A percentile compares a stretch with the other conserved stretches of the same genome.
Evolutionary conservation across 2,797 vertebrate species (phyloP).

Genomic region (Argyrosomus regius): DNA sequence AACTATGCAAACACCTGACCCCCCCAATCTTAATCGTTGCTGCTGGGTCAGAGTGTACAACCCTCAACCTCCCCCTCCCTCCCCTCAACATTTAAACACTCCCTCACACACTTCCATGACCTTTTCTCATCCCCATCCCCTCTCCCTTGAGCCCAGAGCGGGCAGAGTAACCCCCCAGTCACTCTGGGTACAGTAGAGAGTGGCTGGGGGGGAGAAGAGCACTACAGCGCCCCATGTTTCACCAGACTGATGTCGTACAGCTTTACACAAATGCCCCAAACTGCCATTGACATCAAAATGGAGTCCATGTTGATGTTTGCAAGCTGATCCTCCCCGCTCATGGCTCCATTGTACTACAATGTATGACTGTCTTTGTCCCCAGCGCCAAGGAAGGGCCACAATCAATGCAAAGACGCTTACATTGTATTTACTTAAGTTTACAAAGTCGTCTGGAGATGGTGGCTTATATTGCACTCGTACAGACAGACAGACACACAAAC

Average conservation of each 20-base stretch:
- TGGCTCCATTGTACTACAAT: conserved; percentile 76
- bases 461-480: conserved; percentile 80
- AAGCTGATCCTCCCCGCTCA: conserved; percentile 58
- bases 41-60: conserved; percentile 86
- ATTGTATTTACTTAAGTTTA: conserved; percentile 81
- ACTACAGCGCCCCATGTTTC: conserved; percentile 64
- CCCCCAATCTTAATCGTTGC: conserved; percentile 85
- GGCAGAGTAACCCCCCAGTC: conserved; percentile 59
- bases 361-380: conserved; percentile 82
- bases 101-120: conserved; percentile 51
- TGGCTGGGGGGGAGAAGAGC: conserved; percentile 66
- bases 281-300: conserved; percentile 80
- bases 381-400: conserved; percentile 86
- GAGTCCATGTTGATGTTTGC: conserved; percentile 74
- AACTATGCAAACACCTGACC: conserved; percentile 89
- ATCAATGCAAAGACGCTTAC: conserved; percentile 83
- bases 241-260: conserved; percentile 64
- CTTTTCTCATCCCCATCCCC: neutral
- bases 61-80: conserved; percentile 58
- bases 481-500: conserved; percentile 73
- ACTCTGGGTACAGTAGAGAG: conserved; percentile 71
- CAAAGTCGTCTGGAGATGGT: conserved; percentile 82
- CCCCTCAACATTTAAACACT: conserved; percentile 46
- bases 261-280: conserved; percentile 75
- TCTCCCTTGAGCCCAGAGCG: conserved; percentile 30